Conservation (phyloP, 2,888 invertebrate genomes). For the Ectropis crepuscularia region DNA sequence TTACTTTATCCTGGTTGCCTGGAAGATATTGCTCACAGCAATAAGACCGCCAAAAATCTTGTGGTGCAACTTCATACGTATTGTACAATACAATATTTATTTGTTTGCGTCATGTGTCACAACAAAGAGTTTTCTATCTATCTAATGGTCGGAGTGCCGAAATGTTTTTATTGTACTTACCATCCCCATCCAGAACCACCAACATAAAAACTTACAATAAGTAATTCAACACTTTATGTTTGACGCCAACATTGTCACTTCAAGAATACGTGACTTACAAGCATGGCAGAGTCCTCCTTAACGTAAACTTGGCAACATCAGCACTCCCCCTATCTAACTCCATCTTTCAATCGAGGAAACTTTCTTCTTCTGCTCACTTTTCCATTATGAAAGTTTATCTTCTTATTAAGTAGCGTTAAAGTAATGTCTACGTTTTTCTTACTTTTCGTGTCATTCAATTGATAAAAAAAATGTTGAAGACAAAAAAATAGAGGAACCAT, state of each 20-base stretch:
- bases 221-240: neutral
- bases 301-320: conserved; percentile 3
- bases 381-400: neutral
- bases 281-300: neutral
- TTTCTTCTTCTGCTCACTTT: neutral
- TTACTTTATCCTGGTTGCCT: too few species aligned
- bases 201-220: neutral
- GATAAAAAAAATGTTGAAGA: too few species aligned
- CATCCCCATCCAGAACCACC: neutral
- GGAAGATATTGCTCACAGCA: too few species aligned
- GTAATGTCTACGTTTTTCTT: too few species aligned
- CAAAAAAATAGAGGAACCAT: too few species aligned
- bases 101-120: too few species aligned
- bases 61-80: too few species aligned
- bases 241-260: neutral
- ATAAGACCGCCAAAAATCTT: too few species aligned
- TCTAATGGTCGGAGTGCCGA: too few species aligned
- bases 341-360: neutral
- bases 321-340: conserved; percentile 3
- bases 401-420: neutral
- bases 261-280: neutral
- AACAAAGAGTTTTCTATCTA: too few species aligned
- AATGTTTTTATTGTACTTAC: neutral
- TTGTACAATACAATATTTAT: too few species aligned
- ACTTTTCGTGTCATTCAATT: too few species aligned